Evolutionary conservation across 2,888 invertebrate genomes (phyloP).

Genomic region (Mesorhabditis spiculigera): DNA sequence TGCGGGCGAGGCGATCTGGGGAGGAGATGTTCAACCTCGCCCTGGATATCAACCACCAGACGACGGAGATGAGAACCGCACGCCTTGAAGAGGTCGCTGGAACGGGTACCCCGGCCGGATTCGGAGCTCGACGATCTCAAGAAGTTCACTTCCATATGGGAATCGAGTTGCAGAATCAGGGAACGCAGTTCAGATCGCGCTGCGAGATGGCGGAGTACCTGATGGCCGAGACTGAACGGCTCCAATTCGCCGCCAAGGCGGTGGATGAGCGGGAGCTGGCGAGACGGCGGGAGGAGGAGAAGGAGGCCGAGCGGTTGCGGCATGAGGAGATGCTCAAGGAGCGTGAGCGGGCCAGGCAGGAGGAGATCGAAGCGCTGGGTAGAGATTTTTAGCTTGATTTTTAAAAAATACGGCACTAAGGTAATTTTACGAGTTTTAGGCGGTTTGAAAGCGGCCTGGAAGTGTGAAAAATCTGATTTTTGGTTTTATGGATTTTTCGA

Average conservation of each 20-base stretch:
- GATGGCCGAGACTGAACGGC: not conserved
- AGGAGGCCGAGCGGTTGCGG: not conserved
- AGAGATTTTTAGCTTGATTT: not conserved
- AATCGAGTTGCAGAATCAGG: not conserved
- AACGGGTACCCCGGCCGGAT: not conserved
- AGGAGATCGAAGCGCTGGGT: constrained; percentile 19
- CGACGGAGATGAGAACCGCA: constrained; percentile 31
- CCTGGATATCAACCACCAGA: constrained; percentile 37
- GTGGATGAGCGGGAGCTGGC: not conserved
- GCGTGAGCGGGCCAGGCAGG: constrained; percentile 24
- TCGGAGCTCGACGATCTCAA: not conserved
- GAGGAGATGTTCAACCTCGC: constrained; percentile 41
- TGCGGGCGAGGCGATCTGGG: constrained; percentile 33
- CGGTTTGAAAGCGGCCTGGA: no score
- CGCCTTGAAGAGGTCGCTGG: not conserved
- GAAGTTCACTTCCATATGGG: constrained; percentile 1
- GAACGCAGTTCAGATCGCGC: not conserved
- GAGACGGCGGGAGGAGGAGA: not conserved
- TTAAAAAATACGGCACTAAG: no score
- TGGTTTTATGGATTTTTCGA: no score
- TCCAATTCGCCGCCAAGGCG: not conserved
- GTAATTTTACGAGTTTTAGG: no score
- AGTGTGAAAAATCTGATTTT: no score
- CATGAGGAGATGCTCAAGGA: not conserved
- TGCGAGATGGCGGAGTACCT: not conserved